These are phyloP conservation scores for Vandiemenella viatica DNA, from an alignment of 2,888 invertebrate species.

Conservation along the genomic window DNA sequence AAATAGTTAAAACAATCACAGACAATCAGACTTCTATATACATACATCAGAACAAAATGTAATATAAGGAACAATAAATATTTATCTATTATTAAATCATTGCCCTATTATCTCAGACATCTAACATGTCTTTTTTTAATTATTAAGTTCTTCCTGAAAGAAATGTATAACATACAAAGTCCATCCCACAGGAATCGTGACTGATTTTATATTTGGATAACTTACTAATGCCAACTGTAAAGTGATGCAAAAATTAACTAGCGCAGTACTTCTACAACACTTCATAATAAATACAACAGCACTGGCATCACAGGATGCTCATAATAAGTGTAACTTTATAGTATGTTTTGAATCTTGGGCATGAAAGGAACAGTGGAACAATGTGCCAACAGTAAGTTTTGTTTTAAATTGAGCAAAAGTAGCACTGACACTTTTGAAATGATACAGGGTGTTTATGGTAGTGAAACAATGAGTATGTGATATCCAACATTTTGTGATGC, in stretches of 20 bases:
- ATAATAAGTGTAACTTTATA: background rate
- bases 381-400: background rate
- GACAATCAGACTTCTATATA: too few species aligned
- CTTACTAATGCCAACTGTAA: background rate
- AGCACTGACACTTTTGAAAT: background rate
- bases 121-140: background rate
- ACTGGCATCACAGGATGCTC: background rate
- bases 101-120: background rate
- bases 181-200: background rate
- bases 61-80: too few species aligned
- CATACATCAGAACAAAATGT: too few species aligned
- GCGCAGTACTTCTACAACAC: background rate
- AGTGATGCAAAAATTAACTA: background rate
- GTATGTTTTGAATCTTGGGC: background rate
- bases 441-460: background rate
- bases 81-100: too few species aligned
- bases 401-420: background rate
- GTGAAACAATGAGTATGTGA: background rate
- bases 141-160: too few species aligned
- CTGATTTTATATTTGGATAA: background rate
- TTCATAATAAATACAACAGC: background rate
- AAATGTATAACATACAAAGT: background rate
- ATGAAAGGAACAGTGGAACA: background rate
- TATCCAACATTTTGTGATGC: too few species aligned
- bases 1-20: too few species aligned